Evolutionary conservation across 2,797 vertebrate species (phyloP), one percentile per base, ranked within the genome.

Genomic region (Hafferia zeledoni): DNA sequence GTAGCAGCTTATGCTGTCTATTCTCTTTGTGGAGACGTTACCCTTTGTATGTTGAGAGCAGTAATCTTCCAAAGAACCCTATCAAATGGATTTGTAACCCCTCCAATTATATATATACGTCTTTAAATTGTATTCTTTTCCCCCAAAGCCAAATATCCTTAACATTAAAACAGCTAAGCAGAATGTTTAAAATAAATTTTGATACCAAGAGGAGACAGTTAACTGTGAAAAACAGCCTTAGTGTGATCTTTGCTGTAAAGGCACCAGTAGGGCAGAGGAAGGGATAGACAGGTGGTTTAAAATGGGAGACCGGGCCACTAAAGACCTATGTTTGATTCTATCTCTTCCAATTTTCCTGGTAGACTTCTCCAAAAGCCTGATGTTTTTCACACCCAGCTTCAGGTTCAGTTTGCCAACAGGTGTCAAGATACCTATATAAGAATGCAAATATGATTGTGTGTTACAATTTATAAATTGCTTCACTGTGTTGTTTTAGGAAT

Each of bases 11-110:
- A 19, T 74, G 50, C 60, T 96, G 79, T 96, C 93, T 94, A 27
- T 84, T 80, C 78, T 72, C 80, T 75, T 95, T 49, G 41, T 87
- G 76, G 61, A 89, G 68, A 59, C 83, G 78, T 69, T 95, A 85
- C 91, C 31, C 44, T 95, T 85, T 79, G 39, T 75, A 64, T 92
- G 65, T 91, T 95, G 94, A 95, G 94, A 94, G 89, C 33, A 17
- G n/a, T 80, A 59, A 82, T 76, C 55, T 59, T 53, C 80, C 93
- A 86, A 93, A 74, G 69, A 89, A 39, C 30, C 9, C 5, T 59
- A 56, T 50, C 28, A 30, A 93, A 56, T 50, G 35, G 77, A 33
- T 8, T 92, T 23, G 41, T 69, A 87, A 90, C 65, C 46, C 31
- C 3, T n/a, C 5, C 35, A 49, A 20, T 43, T 43, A 43, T 43